A percentile compares a stretch with the other conserved stretches of the same genome.
These are phyloP conservation scores for Xanthia togata DNA, from an alignment of 2,888 invertebrate genomes.

Conservation along the genomic window DNA sequence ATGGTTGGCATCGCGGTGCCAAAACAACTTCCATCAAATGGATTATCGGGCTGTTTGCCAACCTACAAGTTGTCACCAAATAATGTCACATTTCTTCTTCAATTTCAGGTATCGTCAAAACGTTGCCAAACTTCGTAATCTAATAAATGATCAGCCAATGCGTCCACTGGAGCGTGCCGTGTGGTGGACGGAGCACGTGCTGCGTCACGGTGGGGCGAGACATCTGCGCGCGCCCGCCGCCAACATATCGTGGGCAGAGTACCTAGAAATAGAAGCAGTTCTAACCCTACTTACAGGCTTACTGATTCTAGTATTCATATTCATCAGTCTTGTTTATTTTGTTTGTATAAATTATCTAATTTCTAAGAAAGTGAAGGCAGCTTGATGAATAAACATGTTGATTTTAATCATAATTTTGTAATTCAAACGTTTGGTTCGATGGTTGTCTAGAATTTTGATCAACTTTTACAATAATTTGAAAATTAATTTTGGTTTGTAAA, in stretches of 20 bases:
- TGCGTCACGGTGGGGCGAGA: not conserved
- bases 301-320: constrained; percentile 23
- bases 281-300: constrained; percentile 37
- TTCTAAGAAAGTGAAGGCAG: constrained; percentile 31
- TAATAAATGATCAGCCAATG: constrained; percentile 29
- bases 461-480: constrained; percentile 9
- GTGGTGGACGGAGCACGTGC: constrained; percentile 68
- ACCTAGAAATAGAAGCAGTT: constrained; percentile 66
- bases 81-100: not conserved
- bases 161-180: constrained; percentile 68
- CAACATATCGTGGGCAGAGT: constrained; percentile 62
- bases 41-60: not conserved
- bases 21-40: not conserved
- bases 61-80: not conserved
- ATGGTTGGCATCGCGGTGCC: not conserved
- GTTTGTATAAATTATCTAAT: constrained; percentile 39
- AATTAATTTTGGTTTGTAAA: constrained; percentile 21
- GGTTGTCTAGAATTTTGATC: constrained; percentile 30
- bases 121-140: constrained; percentile 29
- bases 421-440: constrained; percentile 15
- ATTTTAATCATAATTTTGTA: constrained; percentile 44
- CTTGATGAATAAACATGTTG: constrained; percentile 48
- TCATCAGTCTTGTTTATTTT: constrained; percentile 36
- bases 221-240: not conserved
- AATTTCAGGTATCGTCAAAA: constrained; percentile 55